Evolutionary conservation across 2,797 vertebrate species (phyloP), one percentile per base, ranked within the genome.

Genomic region (Taenioides sp.): DNA sequence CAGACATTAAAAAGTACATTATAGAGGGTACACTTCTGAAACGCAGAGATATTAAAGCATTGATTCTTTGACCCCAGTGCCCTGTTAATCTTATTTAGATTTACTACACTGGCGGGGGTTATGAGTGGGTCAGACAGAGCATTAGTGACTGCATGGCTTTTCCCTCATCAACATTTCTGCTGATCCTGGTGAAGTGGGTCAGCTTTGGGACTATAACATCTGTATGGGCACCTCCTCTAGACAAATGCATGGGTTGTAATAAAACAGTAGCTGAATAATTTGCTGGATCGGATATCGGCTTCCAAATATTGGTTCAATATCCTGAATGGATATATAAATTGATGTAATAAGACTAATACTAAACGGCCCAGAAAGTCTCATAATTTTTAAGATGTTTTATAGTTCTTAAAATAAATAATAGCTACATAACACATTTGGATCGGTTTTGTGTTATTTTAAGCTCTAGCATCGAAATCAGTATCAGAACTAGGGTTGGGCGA

Each of bases 141-240:
- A 72, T 71, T 78, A 67, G 25, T 27, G 65, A 27, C 59, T 20
- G 31, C 20, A 59, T 25, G 50, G 28, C 58, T 71, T 20, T 61
- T 61, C 22, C 72, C 72, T 72, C 49, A 80, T 79, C 58, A 73
- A 71, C 65, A 80, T 80, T 58, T 81, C 28, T 67, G 69, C 25
- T 76, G 70, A 85, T 80, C 65, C 67, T 65, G 47, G 55, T 62
- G 58, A 88, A 84, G 71, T 79, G 49, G 70, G 76, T 83, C 71
- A 81, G 67, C 57, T 60, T 54, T 65, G 12, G 50, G 50, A 69
- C 61, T 31, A 66, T 67, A 82, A 58, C 37, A 70, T 74, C 67
- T 50, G 28, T 17, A 62, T 43, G 47, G 14, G 12, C 70, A 68
- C 75, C 65, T 60, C 71, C 18, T 10, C 5, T 5, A 62, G 62